Evolutionary conservation across 2,888 invertebrate species (phyloP), one percentile per base, ranked within the genome.

Genomic region (Druceiella hillmani): DNA sequence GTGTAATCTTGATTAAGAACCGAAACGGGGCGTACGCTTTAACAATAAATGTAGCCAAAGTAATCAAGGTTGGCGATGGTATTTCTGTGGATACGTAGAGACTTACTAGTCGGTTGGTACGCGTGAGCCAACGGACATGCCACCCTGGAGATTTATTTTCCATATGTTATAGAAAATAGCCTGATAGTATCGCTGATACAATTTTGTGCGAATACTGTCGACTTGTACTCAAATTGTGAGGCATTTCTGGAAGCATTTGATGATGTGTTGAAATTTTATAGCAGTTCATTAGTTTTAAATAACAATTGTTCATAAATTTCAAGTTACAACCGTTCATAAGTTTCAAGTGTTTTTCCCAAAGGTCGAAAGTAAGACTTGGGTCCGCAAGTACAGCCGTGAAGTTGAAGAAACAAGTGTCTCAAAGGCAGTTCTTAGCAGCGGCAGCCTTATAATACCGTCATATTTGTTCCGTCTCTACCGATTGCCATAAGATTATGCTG

Each of bases 11-110:
- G 17, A 32, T 32, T 3, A 4, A 10, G 17, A 32, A 32, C 3
- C 17, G 12, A 17, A 7, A 17, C 12, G 17, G 5, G 3, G 32
- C 52, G 7, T 29, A 29, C n/a, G n/a, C n/a, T n/a, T n/a, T n/a
- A n/a, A n/a, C n/a, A n/a, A n/a, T n/a, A n/a, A n/a, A n/a, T n/a
- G n/a, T n/a, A n/a, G n/a, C n/a, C n/a, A n/a, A 12, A 11, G 14
- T 14, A 4, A 9, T 29, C 11, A 29, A 29, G 15, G 12, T 29
- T 4, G 12, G 14, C 4, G 12, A 11, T 11, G 29, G 13, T 5
- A 4, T 14, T 12, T 29, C 29, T 29, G 29, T 29, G 9, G 13
- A 4, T 29, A 12, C 29, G 15, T 29, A 29, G 3, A 29, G 6
- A 9, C 6, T 20, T 20, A 9, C 9, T 20, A 9, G 6, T 9